Conservation (phyloP, 2,888 invertebrate species). For the Eledone cirrhosa region DNA sequence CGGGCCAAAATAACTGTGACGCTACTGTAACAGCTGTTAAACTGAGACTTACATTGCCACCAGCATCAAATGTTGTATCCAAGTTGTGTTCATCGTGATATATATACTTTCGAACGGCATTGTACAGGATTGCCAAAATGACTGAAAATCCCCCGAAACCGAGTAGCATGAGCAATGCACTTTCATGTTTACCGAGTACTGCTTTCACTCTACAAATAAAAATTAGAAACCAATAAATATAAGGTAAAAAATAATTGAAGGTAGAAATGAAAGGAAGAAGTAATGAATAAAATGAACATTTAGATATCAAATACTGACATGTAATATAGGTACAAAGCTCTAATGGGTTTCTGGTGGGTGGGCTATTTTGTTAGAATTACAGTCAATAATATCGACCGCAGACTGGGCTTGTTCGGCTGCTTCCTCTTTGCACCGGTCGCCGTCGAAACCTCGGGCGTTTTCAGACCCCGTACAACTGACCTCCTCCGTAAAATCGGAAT, state of each 20-base stretch:
- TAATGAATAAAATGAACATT: not conserved
- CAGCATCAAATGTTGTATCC: conserved; percentile 61
- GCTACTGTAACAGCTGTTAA: conserved; percentile 60
- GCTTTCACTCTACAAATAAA: conserved; percentile 49
- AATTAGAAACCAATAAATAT: not conserved
- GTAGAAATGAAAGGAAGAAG: not conserved
- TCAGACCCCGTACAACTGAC: no score
- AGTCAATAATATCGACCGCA: no score
- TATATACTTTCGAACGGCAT: conserved; percentile 55
- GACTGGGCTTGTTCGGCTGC: no score
- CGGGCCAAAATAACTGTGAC: conserved; percentile 60
- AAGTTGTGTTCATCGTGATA: conserved; percentile 60
- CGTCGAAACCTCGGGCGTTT: no score
- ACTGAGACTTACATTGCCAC: conserved; percentile 58
- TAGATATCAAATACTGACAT: not conserved
- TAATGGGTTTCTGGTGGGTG: no score
- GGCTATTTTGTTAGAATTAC: no score
- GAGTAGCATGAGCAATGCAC: conserved; percentile 56
- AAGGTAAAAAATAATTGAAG: not conserved
- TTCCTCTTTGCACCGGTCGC: no score
- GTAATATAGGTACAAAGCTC: no score
- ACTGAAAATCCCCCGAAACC: conserved; percentile 60
- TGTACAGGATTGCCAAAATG: conserved; percentile 55
- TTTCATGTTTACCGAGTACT: conserved; percentile 53
- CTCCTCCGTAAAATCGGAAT: no score